phyloP scores from a whole-genome alignment of 2,113 vertebrate genomes.

The Neogale vison region DNA sequence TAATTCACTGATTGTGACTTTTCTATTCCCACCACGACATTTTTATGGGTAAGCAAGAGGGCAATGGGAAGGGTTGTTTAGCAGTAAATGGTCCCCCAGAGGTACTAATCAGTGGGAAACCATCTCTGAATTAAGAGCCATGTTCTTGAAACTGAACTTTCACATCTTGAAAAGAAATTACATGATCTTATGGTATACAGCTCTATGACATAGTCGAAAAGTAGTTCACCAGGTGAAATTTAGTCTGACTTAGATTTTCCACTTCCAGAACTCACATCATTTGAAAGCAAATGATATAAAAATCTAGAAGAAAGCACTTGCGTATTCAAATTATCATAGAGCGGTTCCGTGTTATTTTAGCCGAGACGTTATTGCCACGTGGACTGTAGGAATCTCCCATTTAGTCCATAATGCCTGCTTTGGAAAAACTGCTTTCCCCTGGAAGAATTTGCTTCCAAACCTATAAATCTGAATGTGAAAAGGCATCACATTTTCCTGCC shows the following conservation, averaged over 20 bases:
- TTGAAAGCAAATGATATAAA: not conserved
- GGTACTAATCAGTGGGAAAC: not conserved
- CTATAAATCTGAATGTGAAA: not conserved
- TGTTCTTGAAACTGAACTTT: not conserved
- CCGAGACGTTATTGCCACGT: not conserved
- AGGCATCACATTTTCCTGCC: not conserved
- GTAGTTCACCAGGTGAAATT: not conserved
- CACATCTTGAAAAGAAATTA: conserved; percentile 31
- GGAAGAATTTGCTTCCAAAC: not conserved
- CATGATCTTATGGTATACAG: not conserved
- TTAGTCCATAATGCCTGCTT: not conserved
- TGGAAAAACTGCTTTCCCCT: not conserved
- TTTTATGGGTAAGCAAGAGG: not conserved
- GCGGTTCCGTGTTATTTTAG: not conserved
- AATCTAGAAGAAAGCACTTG: not conserved
- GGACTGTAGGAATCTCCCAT: not conserved
- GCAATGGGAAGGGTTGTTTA: not conserved
- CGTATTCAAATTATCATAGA: not conserved
- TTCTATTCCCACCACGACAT: not conserved
- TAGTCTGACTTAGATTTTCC: not conserved
- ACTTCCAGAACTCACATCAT: not conserved
- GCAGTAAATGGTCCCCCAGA: not conserved
- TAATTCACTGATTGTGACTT: not conserved
- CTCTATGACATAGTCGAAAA: not conserved
- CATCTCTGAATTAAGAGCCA: not conserved